A percentile compares a stretch with the other conserved stretches of the same genome.
phyloP scores from a whole-genome alignment of 2,113 vertebrate species.

The Larimichthys crocea region DNA sequence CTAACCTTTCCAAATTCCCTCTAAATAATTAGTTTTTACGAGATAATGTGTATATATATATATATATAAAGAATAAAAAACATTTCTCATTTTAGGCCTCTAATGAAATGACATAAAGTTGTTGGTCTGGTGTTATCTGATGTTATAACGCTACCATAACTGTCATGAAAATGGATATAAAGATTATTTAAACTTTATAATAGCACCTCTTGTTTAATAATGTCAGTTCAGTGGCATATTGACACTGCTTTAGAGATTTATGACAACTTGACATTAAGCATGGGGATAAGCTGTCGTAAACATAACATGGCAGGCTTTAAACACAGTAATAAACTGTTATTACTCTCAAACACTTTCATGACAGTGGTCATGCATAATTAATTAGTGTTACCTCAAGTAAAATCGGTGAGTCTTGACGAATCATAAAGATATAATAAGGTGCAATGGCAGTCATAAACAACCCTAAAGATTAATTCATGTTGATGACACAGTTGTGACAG shows the following conservation, averaged over 20 bases:
- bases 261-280: slow-evolving; percentile 22
- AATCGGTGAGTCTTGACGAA: slow-evolving; percentile 13
- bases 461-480: slow-evolving; percentile 1
- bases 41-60: no score
- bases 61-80: no score
- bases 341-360: slow-evolving; percentile 17
- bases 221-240: not conserved
- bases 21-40: not conserved
- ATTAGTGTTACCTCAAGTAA: slow-evolving; percentile 10
- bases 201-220: not conserved
- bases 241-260: not conserved
- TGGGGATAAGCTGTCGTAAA: slow-evolving; percentile 13
- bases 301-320: slow-evolving; percentile 1
- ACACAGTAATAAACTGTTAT: slow-evolving; percentile 34
- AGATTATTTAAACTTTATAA: not conserved
- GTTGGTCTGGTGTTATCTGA: not conserved
- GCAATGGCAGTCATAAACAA: slow-evolving; percentile 31
- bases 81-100: not conserved
- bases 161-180: not conserved
- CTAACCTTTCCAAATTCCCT: not conserved
- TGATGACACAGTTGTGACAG: not conserved
- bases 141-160: not conserved
- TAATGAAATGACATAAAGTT: not conserved
- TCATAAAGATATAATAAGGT: slow-evolving; percentile 6
- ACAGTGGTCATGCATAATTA: slow-evolving; percentile 36